phyloP scores from a whole-genome alignment of 2,888 invertebrate genomes.

The Thyatira batis region DNA sequence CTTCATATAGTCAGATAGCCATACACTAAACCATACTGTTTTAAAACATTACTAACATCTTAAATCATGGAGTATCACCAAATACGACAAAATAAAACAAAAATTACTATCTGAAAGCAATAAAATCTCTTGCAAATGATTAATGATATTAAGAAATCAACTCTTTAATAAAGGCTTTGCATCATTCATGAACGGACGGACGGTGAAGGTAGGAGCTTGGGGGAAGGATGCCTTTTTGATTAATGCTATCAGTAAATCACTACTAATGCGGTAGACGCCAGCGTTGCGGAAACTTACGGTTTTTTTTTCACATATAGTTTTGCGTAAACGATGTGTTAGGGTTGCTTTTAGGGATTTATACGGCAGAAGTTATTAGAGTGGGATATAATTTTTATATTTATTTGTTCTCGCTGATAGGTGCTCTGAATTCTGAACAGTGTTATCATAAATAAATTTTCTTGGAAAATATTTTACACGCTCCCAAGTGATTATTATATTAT shows the following conservation, averaged over 20 bases:
- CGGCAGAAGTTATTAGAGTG: background rate
- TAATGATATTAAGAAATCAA: slow-evolving; percentile 10
- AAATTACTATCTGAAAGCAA: background rate
- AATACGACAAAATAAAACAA: background rate
- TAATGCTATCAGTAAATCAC: slow-evolving; percentile 64
- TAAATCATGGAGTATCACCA: background rate
- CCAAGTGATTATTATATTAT: too few relatives aligned
- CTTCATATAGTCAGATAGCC: too few relatives aligned
- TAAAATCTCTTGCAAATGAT: background rate
- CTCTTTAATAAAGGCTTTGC: slow-evolving; percentile 21
- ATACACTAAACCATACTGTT: too few relatives aligned
- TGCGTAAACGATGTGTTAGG: slow-evolving; percentile 34
- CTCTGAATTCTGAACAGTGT: background rate
- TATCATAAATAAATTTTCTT: too few relatives aligned
- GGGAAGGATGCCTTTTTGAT: slow-evolving; percentile 45
- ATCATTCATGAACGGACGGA: slow-evolving; percentile 21
- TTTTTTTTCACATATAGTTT: slow-evolving; percentile 33
- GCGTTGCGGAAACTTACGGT: slow-evolving; percentile 34
- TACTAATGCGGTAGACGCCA: slow-evolving; percentile 46
- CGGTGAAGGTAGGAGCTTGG: slow-evolving; percentile 3
- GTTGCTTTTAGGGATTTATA: slow-evolving; percentile 9
- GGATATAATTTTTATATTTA: slow-evolving; percentile 1
- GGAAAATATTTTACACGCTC: too few relatives aligned
- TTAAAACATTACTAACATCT: background rate
- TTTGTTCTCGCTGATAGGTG: background rate